Conservation (phyloP, 2,113 vertebrate genomes). For the Neofelis nebulosa region DNA sequence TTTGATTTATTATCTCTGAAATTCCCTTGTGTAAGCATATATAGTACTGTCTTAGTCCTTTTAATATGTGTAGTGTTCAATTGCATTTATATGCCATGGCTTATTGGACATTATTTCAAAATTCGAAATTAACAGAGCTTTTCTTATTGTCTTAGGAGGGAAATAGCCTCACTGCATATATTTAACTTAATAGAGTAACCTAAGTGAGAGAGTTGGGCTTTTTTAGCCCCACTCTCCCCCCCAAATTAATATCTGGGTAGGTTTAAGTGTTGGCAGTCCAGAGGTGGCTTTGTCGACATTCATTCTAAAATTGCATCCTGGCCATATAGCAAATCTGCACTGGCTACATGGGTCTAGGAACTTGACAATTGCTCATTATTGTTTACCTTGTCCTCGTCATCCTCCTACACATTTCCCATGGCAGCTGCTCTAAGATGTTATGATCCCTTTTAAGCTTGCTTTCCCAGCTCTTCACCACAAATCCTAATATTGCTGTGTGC, state of each 20-base stretch:
- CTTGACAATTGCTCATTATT: neutral
- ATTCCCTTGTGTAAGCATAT: neutral
- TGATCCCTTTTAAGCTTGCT: neutral
- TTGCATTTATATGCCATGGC: neutral
- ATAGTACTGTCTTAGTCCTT: neutral
- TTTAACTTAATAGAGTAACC: neutral
- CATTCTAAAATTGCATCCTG: neutral
- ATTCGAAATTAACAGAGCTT: neutral
- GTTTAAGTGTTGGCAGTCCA: neutral
- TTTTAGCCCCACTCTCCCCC: neutral
- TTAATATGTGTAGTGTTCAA: neutral
- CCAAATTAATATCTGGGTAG: neutral
- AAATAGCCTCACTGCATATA: neutral
- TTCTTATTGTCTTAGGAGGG: neutral
- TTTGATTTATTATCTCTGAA: constrained; percentile 19
- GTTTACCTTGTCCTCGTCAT: neutral
- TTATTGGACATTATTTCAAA: constrained; percentile 13
- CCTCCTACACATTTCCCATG: neutral
- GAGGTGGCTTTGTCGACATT: neutral
- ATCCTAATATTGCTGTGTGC: neutral
- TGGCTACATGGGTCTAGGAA: too few relatives aligned
- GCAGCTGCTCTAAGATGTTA: neutral
- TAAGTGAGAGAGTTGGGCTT: neutral
- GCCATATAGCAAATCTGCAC: neutral
- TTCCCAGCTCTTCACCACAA: neutral